Evolutionary conservation across 2,888 invertebrate genomes (phyloP).

Genomic region (Drosophila flavopinicola): DNA sequence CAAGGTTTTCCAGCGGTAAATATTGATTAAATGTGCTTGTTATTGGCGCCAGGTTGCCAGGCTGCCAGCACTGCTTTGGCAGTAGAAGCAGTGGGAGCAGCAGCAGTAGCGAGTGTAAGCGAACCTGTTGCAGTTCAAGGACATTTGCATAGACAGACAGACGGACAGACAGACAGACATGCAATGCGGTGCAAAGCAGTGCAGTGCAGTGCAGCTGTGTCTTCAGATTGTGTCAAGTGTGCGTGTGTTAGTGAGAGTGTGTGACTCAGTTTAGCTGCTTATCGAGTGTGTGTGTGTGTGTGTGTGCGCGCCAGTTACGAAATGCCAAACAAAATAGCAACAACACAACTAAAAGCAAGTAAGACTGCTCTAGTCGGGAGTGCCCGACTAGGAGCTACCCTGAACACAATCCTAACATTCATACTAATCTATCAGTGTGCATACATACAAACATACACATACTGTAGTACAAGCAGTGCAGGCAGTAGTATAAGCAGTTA

Average conservation of each 20-base stretch:
- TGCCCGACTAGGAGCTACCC: too few relatives aligned
- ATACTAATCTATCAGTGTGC: too few relatives aligned
- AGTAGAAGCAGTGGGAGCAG: not conserved
- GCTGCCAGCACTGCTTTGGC: constrained; percentile 13
- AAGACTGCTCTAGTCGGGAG: too few relatives aligned
- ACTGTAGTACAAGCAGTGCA: too few relatives aligned
- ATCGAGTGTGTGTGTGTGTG: constrained; percentile 14
- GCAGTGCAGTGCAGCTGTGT: constrained; percentile 34
- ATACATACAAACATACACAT: too few relatives aligned
- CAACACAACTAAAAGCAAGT: too few relatives aligned
- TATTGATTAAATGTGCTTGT: constrained; percentile 35
- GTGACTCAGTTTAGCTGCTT: constrained; percentile 47
- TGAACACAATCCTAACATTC: too few relatives aligned
- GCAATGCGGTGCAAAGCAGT: constrained; percentile 12
- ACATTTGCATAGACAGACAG: constrained; percentile 34
- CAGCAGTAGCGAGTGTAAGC: not conserved
- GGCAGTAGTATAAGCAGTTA: too few relatives aligned
- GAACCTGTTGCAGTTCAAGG: constrained; percentile 57
- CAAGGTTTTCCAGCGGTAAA: constrained; percentile 19
- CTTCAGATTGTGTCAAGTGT: not conserved
- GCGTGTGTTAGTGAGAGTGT: not conserved
- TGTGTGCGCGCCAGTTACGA: constrained; percentile 36
- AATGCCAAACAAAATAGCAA: constrained; percentile 30
- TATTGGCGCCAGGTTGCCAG: constrained; percentile 27
- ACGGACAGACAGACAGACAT: too few relatives aligned